Conservation (phyloP, 2,113 vertebrate species). For the Scophthalmus maximus region DNA sequence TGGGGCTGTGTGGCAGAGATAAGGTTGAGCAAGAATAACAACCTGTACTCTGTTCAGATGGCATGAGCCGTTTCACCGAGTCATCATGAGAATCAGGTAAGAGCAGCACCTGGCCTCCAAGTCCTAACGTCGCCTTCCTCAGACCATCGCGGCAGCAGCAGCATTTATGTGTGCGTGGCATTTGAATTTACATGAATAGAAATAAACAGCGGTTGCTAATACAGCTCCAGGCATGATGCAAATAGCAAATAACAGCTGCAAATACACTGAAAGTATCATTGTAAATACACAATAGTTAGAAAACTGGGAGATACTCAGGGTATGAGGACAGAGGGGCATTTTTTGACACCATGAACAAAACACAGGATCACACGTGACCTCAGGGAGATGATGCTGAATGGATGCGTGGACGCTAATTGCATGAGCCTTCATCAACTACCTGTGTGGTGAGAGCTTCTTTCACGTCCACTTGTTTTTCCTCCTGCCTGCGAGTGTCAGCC, state of each 20-base stretch:
- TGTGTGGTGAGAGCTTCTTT: constrained; percentile 61
- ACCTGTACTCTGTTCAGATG: constrained; percentile 23
- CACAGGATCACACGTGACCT: constrained; percentile 5
- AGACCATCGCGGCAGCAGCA: constrained; percentile 16
- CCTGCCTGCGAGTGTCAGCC: constrained; percentile 48
- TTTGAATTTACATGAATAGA: constrained; percentile 14
- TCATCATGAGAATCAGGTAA: constrained; percentile 21
- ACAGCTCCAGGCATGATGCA: constrained; percentile 19
- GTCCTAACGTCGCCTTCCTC: constrained; percentile 34
- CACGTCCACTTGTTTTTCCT: constrained; percentile 69
- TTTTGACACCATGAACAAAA: constrained; percentile 21
- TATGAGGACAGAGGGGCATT: constrained; percentile 1
- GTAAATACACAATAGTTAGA: constrained; percentile 26
- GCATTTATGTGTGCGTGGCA: not conserved
- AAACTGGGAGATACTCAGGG: constrained; percentile 2
- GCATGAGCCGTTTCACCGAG: constrained; percentile 5
- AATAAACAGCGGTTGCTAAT: constrained; percentile 4
- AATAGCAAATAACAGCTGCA: not conserved
- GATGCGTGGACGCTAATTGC: not conserved
- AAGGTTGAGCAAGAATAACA: constrained; percentile 37
- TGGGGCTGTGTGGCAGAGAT: constrained; percentile 36
- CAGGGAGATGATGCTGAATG: constrained; percentile 12
- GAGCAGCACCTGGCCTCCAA: constrained; percentile 26
- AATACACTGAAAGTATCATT: constrained; percentile 23
- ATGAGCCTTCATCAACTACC: constrained; percentile 70